Base-by-base conservation (phyloP, 2,888 invertebrate genomes). In the Sericinus montela region DNA sequence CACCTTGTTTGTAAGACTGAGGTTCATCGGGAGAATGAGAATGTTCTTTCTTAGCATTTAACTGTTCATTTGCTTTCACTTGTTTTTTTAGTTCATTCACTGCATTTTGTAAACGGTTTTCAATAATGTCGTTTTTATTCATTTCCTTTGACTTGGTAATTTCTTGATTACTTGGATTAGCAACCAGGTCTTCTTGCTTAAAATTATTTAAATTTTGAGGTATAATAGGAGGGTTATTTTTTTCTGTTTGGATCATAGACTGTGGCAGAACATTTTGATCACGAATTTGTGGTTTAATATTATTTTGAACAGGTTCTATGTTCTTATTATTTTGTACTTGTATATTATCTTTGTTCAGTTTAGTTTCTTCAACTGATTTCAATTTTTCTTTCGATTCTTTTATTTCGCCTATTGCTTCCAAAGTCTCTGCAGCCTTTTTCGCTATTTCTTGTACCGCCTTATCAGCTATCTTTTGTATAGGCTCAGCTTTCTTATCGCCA, bases 381-480 rank as follows among this genome's bases (percentile, higher is more conserved):
- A 19, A 48, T 56, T 25, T 71, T 71, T 38, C 77, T 63, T 62
- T 84, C 67, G 1, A 69, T 72, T 45, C 80, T 63, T 65, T 86
- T 69, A 8, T 87, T 44, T 87, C 79, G 55, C 89, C 73, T 11
- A 90, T 89, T 56, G 89, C 84, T 53, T 81, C 80, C 55, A 83
- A 76, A 16, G 78, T 79, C 65, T 86, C 82, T 3, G 73, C 81
- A 6, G 85, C 84, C 52, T 86, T 79, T 52, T 84, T 79, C n/a
- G 80, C 82, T 59, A 90, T 89, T 56, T 90, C 80, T 57, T 89
- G 76, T 1, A 83, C 81, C n/a, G 80, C 86, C 15, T 82, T 72
- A 52, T 83, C 72, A 0, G 75, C 75, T 36, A 78, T 54, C 56
- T 78, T 75, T 45, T 77, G 71, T 45, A 82, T 60, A 2, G 63